Evolutionary conservation across 2,888 invertebrate genomes (phyloP).

Genomic region (Linnaemya tessellans): DNA sequence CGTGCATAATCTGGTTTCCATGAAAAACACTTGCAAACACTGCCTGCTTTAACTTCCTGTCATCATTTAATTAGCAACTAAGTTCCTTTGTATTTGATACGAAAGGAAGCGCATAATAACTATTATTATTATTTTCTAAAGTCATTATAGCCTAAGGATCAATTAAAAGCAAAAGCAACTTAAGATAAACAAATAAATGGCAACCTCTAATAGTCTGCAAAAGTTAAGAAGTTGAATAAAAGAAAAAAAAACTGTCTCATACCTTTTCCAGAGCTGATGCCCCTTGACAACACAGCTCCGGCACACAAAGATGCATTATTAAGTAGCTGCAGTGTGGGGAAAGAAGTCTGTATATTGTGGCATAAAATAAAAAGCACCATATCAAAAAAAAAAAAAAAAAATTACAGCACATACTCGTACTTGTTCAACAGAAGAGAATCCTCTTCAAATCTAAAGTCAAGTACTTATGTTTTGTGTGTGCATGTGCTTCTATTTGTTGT

Average conservation of each 20-base stretch:
- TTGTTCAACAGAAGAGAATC: constrained; percentile 50
- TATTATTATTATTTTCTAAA: constrained; percentile 32
- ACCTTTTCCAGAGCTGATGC: neutral
- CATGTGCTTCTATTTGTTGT: neutral
- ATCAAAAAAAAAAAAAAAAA: constrained; percentile 46
- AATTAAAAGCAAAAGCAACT: constrained; percentile 65
- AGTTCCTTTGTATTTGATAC: constrained; percentile 11
- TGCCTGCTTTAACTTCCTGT: constrained; percentile 54
- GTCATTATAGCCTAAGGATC: constrained; percentile 60
- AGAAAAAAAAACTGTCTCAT: neutral
- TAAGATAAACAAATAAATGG: constrained; percentile 47
- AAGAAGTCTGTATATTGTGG: constrained; percentile 12
- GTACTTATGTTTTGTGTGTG: constrained; percentile 19
- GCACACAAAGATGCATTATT: neutral
- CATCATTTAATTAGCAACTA: constrained; percentile 67
- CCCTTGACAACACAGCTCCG: neutral
- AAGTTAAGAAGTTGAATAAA: constrained; percentile 1
- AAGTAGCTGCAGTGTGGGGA: neutral
- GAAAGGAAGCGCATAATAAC: constrained; percentile 36
- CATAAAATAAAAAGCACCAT: constrained; percentile 21
- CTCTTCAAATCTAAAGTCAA: constrained; percentile 70
- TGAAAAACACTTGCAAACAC: neutral
- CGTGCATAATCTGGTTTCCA: neutral
- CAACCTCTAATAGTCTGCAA: constrained; percentile 13
- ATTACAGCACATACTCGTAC: constrained; percentile 62